A percentile compares a stretch with the other conserved stretches of the same genome.
phyloP scores from a whole-genome alignment of 2,113 vertebrate genomes.

The Notothenia coriiceps region DNA sequence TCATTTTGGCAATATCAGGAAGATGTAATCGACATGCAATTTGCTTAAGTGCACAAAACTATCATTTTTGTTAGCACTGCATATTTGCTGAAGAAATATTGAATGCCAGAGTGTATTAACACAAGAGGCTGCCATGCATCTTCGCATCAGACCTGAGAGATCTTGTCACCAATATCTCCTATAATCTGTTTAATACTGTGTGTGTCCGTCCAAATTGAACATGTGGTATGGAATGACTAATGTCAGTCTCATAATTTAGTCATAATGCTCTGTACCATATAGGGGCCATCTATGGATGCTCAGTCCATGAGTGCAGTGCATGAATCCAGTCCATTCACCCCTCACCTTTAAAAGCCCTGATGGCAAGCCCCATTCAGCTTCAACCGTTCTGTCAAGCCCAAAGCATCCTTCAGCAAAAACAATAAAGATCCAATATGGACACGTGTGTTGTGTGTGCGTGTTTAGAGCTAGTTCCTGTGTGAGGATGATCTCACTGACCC shows the following conservation, averaged over 20 bases:
- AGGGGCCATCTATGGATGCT: slow-evolving; percentile 53
- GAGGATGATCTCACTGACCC: slow-evolving; percentile 69
- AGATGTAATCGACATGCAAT: slow-evolving; percentile 82
- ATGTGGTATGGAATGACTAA: slow-evolving; percentile 74
- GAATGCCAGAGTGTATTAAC: slow-evolving; percentile 72
- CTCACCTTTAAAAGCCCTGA: slow-evolving; percentile 72
- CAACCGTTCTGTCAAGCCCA: slow-evolving; percentile 47
- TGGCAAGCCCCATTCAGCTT: slow-evolving; percentile 48
- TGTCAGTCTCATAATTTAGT: slow-evolving; percentile 78
- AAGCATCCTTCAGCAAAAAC: slow-evolving; percentile 62
- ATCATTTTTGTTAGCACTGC: slow-evolving; percentile 80
- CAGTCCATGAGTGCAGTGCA: slow-evolving; percentile 55
- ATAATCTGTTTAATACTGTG: slow-evolving; percentile 82
- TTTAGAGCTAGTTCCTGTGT: slow-evolving; percentile 23
- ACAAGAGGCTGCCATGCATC: slow-evolving; percentile 58
- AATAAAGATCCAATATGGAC: slow-evolving; percentile 63
- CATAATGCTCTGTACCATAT: slow-evolving; percentile 58
- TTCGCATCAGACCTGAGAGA: slow-evolving; percentile 69
- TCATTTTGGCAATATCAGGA: slow-evolving; percentile 76
- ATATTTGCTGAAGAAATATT: slow-evolving; percentile 82
- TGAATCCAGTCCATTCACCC: slow-evolving; percentile 73
- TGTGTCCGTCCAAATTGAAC: slow-evolving; percentile 74
- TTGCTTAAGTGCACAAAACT: slow-evolving; percentile 85
- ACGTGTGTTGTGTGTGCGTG: not conserved
- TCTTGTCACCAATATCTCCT: slow-evolving; percentile 72